These are phyloP conservation scores for Ooceraea biroi DNA, from an alignment of 1,140 invertebrate genomes.

Conservation along the genomic window DNA sequence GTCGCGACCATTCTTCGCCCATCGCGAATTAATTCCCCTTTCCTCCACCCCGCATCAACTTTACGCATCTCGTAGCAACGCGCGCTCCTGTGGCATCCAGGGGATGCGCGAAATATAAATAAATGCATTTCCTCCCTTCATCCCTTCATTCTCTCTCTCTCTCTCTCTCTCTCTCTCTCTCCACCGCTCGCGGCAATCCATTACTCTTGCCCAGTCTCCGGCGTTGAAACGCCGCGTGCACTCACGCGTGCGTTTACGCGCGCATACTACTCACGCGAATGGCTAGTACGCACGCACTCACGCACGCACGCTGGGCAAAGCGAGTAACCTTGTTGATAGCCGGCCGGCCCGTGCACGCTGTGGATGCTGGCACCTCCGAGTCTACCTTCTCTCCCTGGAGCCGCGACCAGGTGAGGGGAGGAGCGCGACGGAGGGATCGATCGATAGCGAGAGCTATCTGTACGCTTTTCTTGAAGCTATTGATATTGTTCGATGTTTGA, in stretches of 20 bases:
- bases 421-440: slow-evolving; percentile 49
- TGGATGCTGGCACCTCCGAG: slow-evolving; percentile 63
- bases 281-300: slow-evolving; percentile 44
- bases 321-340: slow-evolving; percentile 76
- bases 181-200: slow-evolving; percentile 39
- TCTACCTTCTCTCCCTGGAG: slow-evolving; percentile 62
- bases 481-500: slow-evolving; percentile 38
- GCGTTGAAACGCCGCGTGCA: slow-evolving; percentile 35
- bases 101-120: slow-evolving; percentile 53
- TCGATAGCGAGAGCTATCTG: slow-evolving; percentile 47
- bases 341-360: slow-evolving; percentile 54
- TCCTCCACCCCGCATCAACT: neutral
- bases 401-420: slow-evolving; percentile 65
- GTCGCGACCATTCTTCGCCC: neutral
- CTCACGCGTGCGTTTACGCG: slow-evolving; percentile 27
- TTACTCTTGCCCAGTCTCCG: slow-evolving; percentile 42
- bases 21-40: too few relatives aligned
- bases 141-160: neutral
- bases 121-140: slow-evolving; percentile 44
- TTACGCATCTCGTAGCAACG: slow-evolving; percentile 39
- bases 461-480: slow-evolving; percentile 6
- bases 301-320: slow-evolving; percentile 74
- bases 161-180: slow-evolving; percentile 61
- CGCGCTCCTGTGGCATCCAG: slow-evolving; percentile 34
- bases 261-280: slow-evolving; percentile 22